A percentile compares a stretch with the other conserved stretches of the same genome.
Conservation (phyloP, 2,113 vertebrate species). For the Psittacula cyanocephala region DNA sequence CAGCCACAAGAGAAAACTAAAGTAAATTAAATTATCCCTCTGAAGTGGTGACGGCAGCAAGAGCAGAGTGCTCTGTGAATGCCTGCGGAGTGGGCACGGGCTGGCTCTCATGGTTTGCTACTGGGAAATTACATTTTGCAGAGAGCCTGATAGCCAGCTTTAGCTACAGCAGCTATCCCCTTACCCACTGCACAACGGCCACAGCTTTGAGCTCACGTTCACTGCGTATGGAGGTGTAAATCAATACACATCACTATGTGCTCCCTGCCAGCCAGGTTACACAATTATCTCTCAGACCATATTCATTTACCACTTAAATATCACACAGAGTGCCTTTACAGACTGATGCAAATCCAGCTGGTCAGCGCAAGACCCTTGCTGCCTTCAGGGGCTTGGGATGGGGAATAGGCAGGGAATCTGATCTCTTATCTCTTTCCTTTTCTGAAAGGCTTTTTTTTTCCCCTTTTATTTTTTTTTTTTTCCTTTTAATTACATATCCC, state of each 20-base stretch:
- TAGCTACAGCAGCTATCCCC: neutral
- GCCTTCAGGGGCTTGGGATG: neutral
- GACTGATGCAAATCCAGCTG: neutral
- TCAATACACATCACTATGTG: neutral
- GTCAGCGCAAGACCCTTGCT: rapidly evolving
- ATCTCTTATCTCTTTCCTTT: neutral
- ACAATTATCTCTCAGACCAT: neutral
- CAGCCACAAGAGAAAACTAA: neutral
- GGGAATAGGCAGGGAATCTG: neutral
- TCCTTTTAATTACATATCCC: neutral
- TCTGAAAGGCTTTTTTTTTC: neutral
- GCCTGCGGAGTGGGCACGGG: rapidly evolving
- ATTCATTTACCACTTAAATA: neutral
- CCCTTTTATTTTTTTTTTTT: neutral
- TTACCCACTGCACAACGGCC: neutral
- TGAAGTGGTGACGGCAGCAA: neutral
- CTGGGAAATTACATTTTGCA: neutral
- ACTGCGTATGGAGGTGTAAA: rapidly evolving
- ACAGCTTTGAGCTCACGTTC: rapidly evolving
- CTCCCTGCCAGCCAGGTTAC: neutral
- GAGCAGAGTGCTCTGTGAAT: rapidly evolving
- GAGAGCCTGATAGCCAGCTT: neutral
- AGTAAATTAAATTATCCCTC: neutral
- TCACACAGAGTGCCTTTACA: neutral
- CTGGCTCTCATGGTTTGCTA: neutral